Conservation (phyloP, 2,113 vertebrate genomes). For the Cercocebus atys region DNA sequence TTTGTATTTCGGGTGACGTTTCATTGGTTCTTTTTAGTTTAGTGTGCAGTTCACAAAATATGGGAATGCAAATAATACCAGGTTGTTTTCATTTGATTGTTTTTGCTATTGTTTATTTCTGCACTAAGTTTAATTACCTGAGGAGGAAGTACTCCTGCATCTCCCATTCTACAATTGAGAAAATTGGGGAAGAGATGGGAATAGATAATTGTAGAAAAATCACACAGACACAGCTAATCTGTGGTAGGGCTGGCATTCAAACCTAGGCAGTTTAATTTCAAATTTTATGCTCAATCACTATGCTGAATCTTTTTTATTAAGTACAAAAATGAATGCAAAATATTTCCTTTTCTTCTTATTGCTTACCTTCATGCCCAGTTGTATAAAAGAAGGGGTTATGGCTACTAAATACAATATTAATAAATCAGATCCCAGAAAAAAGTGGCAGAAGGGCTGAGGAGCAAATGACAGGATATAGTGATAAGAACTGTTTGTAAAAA, state of each 20-base stretch:
- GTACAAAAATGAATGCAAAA: not conserved
- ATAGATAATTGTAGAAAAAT: not conserved
- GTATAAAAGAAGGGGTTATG: not conserved
- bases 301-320: not conserved
- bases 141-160: not conserved
- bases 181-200: not conserved
- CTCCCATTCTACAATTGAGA: not conserved
- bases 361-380: not conserved
- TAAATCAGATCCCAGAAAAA: not conserved
- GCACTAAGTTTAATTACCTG: not conserved
- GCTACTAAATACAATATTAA: not conserved
- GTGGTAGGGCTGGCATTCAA: not conserved
- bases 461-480: accelerated
- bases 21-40: not conserved
- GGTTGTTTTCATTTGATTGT: not conserved
- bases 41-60: not conserved
- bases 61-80: not conserved
- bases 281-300: not conserved
- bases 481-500: not conserved
- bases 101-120: not conserved
- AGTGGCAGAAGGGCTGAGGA: accelerated
- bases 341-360: not conserved
- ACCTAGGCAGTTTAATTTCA: not conserved
- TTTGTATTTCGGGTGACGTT: not conserved
- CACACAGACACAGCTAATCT: accelerated